A percentile compares a stretch with the other conserved stretches of the same genome.
These are phyloP conservation scores for Saxidomus purpurata DNA, from an alignment of 1,140 invertebrate species.

Conservation along the genomic window DNA sequence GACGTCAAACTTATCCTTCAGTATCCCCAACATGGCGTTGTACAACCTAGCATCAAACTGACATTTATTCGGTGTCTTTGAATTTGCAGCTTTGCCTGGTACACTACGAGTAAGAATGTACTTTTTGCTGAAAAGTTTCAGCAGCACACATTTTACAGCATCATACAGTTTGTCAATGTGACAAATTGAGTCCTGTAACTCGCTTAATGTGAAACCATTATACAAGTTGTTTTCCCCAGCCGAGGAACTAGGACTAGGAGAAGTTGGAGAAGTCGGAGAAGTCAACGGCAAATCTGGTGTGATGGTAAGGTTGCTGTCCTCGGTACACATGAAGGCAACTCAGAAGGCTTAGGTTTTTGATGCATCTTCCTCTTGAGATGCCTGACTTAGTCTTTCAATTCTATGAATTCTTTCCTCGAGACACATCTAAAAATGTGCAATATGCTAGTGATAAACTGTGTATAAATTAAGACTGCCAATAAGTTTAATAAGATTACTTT, in stretches of 20 bases:
- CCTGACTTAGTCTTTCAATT: neutral
- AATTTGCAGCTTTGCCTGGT: constrained; percentile 48
- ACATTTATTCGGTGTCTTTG: neutral
- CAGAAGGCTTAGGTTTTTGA: too few relatives aligned
- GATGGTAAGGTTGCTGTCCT: too few relatives aligned
- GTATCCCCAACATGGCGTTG: constrained; percentile 3
- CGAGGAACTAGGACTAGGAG: neutral
- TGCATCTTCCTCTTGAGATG: constrained; percentile 11
- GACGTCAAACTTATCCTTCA: constrained; percentile 50
- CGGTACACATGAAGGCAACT: too few relatives aligned
- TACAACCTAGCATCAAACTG: constrained; percentile 37
- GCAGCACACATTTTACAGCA: constrained; percentile 30
- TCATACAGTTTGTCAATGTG: constrained; percentile 40
- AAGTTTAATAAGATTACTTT: too few relatives aligned
- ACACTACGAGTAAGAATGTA: constrained; percentile 30
- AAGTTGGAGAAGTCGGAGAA: neutral
- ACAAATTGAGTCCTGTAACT: constrained; percentile 19
- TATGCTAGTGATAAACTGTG: too few relatives aligned
- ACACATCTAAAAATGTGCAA: too few relatives aligned
- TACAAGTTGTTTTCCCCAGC: neutral
- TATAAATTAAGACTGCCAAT: too few relatives aligned
- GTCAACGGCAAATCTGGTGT: neutral
- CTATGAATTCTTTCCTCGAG: neutral
- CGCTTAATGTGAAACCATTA: neutral
- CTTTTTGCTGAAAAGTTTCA: neutral